Evolutionary conservation across 2,113 vertebrate genomes (phyloP), one percentile per base, ranked within the genome.

Genomic region (Passer domesticus): DNA sequence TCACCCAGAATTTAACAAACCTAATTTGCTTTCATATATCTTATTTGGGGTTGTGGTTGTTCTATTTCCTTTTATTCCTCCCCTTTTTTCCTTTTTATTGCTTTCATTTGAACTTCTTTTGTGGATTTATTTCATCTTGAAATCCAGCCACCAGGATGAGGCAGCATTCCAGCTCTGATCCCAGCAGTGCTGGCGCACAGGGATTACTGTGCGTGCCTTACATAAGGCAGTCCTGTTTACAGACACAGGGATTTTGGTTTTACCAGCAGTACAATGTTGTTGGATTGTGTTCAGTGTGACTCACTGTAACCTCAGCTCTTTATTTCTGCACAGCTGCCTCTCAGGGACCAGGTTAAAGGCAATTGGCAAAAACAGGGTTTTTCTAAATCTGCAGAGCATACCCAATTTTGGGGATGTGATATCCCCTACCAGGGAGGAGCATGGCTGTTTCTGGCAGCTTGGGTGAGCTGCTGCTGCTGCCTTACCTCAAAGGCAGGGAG

Each of bases 221-320:
- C 89, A 46, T 85, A 88, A 92, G 83, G 68, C 68, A 23, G 46
- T 55, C 86, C 68, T 89, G 91, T 94, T 92, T 76, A 86, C 76
- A 73, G 89, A 69, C 41, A 37, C 17, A 3, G 43, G 86, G 79
- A 52, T 82, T 94, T 92, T 64, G 89, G 87, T 90, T 77, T 83
- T 31, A 87, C 80, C 93, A 91, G 83, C 91, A 80, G 24, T 8
- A 56, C 10, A 10, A 41, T 47, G 73, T 20, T 55, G 68, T 70
- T 96, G 93, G 89, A 90, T 74, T 21, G 47, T 28, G 66, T 92
- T 92, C 90, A 75, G 56, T 46, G 23, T 95, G 94, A 89, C 69
- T 94, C 70, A 87, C 46, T 49, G 93, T 81, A 92, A 70, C 73
- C 93, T 67, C 73, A 33, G 91, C 91, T 83, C 89, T 62, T 88